Evolutionary conservation across 2,797 vertebrate species (phyloP).

Genomic region (Halcyon smyrnensis): DNA sequence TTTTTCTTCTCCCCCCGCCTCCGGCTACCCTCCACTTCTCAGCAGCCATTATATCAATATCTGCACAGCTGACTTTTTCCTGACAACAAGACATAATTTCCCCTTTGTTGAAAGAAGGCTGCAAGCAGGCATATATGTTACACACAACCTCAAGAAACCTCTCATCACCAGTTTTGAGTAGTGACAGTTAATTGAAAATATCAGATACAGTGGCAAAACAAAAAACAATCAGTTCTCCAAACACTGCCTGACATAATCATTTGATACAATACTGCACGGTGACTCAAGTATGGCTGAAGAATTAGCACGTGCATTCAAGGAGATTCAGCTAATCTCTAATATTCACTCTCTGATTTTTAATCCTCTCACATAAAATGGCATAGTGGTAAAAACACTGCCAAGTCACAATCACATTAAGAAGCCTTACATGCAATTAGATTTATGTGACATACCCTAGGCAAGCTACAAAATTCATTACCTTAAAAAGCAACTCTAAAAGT

Average conservation of each 20-base stretch:
- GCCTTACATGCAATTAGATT: background rate
- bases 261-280: background rate
- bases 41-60: background rate
- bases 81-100: background rate
- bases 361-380: background rate
- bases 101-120: background rate
- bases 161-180: background rate
- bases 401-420: conserved; percentile 20
- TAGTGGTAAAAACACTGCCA: background rate
- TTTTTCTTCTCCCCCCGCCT: background rate
- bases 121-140: background rate
- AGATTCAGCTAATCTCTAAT: background rate
- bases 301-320: background rate
- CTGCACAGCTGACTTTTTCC: background rate
- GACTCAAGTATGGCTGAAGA: background rate
- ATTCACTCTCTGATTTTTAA: background rate
- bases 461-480: conserved; percentile 25
- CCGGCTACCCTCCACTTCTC: background rate
- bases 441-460: background rate
- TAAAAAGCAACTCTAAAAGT: conserved; percentile 57
- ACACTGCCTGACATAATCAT: background rate
- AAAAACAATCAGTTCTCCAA: background rate
- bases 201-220: background rate
- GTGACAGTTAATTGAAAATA: background rate
- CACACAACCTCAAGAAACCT: background rate